A percentile compares a stretch with the other conserved stretches of the same genome.
phyloP scores from a whole-genome alignment of 2,888 invertebrate genomes.

The Drosophila tanythrix region DNA sequence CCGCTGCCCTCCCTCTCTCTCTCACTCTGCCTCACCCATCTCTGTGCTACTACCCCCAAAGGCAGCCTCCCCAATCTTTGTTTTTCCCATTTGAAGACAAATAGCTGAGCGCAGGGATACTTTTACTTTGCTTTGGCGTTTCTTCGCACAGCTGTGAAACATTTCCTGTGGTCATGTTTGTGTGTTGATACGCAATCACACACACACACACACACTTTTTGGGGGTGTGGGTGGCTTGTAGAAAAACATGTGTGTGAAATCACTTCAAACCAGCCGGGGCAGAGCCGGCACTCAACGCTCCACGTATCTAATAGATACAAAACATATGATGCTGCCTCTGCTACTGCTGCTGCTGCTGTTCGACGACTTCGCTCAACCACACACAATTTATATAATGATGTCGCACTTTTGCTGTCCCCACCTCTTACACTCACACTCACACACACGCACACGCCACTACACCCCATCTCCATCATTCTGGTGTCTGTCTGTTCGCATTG shows the following conservation, averaged over 20 bases:
- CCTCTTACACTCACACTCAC: background rate
- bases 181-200: constrained; percentile 34
- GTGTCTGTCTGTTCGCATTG: constrained; percentile 11
- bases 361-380: constrained; percentile 9
- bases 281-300: constrained; percentile 14
- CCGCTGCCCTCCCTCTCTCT: background rate
- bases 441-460: background rate
- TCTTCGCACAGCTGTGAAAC: constrained; percentile 68
- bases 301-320: constrained; percentile 73
- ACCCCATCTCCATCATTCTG: background rate
- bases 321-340: constrained; percentile 73
- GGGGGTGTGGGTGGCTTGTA: constrained; percentile 1
- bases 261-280: constrained; percentile 58
- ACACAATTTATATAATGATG: constrained; percentile 80
- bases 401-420: constrained; percentile 70
- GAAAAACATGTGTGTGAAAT: constrained; percentile 76
- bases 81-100: constrained; percentile 51
- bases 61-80: background rate
- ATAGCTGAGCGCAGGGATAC: constrained; percentile 54
- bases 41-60: background rate
- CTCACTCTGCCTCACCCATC: background rate
- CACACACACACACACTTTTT: constrained; percentile 1
- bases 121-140: constrained; percentile 34
- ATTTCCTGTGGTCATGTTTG: constrained; percentile 78
- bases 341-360: constrained; percentile 30